A percentile compares a stretch with the other conserved stretches of the same genome.
Conservation (phyloP, 2,888 invertebrate species). For the Pediacus dermestoides region DNA sequence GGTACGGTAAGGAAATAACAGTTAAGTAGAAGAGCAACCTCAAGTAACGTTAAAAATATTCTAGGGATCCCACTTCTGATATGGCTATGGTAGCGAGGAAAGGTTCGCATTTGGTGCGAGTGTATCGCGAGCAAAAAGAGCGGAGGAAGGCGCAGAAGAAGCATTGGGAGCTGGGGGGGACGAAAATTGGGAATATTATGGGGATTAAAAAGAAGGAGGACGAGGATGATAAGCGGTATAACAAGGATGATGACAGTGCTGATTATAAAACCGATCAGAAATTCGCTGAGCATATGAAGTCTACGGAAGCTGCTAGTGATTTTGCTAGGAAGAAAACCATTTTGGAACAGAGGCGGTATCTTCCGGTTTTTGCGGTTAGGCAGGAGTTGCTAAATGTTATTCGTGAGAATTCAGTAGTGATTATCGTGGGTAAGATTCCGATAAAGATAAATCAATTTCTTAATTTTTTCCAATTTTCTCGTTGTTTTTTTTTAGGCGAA, state of each 20-base stretch:
- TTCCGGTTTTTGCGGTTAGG: conserved; percentile 94
- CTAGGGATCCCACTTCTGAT: conserved; percentile 90
- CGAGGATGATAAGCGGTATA: conserved; percentile 63
- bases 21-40: neutral
- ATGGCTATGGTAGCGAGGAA: conserved; percentile 96
- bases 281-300: conserved; percentile 91
- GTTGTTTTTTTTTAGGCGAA: conserved; percentile 55
- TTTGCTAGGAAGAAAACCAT: conserved; percentile 85
- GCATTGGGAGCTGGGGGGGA: conserved; percentile 98
- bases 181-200: conserved; percentile 94
- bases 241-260: conserved; percentile 66
- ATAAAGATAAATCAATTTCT: neutral
- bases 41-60: conserved; percentile 12
- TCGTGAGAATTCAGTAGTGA: conserved; percentile 88
- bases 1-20: conserved; percentile 57
- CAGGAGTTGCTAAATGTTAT: conserved; percentile 90
- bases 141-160: conserved; percentile 95
- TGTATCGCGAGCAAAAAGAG: conserved; percentile 94
- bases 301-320: conserved; percentile 69
- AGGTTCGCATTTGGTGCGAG: conserved; percentile 86
- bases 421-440: conserved; percentile 73
- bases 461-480: conserved; percentile 3
- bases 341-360: conserved; percentile 80
- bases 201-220: conserved; percentile 84
- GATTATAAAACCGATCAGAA: conserved; percentile 93